Evolutionary conservation across 2,113 vertebrate genomes (phyloP).

Genomic region (Plotosus lineatus): DNA sequence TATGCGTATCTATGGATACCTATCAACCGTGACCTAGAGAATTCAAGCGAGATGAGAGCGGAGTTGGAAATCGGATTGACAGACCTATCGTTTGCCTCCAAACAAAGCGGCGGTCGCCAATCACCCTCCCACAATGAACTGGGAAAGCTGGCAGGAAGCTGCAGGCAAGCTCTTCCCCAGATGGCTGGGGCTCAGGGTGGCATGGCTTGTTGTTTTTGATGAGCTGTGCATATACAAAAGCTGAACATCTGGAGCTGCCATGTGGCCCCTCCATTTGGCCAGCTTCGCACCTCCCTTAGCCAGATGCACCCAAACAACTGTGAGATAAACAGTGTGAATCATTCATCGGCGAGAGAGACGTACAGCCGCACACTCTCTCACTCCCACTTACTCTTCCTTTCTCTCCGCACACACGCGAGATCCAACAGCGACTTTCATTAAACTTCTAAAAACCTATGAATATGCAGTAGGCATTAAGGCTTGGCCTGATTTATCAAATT

Average conservation of each 20-base stretch:
- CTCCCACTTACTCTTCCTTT: constrained; percentile 53
- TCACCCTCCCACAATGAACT: constrained; percentile 57
- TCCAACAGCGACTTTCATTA: constrained; percentile 83
- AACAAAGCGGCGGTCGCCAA: constrained; percentile 12
- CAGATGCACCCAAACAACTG: constrained; percentile 69
- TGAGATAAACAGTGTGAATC: constrained; percentile 58
- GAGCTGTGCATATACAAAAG: constrained; percentile 78
- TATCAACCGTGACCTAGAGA: constrained; percentile 54
- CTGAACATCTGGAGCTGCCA: constrained; percentile 87
- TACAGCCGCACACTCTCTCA: constrained; percentile 33
- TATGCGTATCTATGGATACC: constrained; percentile 60
- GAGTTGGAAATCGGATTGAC: constrained; percentile 55
- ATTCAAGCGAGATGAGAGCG: constrained; percentile 51
- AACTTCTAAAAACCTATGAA: constrained; percentile 83
- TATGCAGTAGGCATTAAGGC: constrained; percentile 77
- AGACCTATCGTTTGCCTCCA: constrained; percentile 51
- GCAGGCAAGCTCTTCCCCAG: constrained; percentile 74
- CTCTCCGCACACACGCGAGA: constrained; percentile 52
- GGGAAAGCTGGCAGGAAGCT: constrained; percentile 61
- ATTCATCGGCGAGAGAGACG: constrained; percentile 54
- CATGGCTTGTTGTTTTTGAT: constrained; percentile 73
- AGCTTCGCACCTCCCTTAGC: constrained; percentile 67
- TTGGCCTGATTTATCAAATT: constrained; percentile 83
- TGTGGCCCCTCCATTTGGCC: constrained; percentile 81
- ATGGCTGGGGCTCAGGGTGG: constrained; percentile 68